A percentile compares a stretch with the other conserved stretches of the same genome.
These are phyloP conservation scores for Blera fallax DNA, from an alignment of 2,888 invertebrate species.

Conservation along the genomic window DNA sequence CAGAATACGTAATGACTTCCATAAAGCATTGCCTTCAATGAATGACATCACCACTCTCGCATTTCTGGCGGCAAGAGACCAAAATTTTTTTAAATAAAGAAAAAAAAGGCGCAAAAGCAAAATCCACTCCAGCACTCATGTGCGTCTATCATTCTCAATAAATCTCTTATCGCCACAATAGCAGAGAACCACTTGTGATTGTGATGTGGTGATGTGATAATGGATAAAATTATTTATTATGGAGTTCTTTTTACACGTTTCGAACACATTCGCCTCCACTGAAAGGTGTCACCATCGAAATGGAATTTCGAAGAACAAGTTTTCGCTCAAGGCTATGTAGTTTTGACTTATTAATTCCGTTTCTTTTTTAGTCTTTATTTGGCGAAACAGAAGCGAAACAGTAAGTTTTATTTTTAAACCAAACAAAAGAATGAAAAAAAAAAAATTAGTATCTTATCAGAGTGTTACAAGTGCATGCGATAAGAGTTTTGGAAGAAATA, in stretches of 20 bases:
- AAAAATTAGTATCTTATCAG: not conserved
- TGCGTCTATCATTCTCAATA: not conserved
- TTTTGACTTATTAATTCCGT: not conserved
- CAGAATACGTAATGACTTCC: not conserved
- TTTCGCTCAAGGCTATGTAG: conserved; percentile 3
- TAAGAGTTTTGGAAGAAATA: not conserved
- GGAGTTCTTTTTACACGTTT: not conserved
- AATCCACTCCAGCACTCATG: not conserved
- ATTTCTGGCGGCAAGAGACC: not conserved
- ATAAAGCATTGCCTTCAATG: not conserved
- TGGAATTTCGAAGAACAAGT: conserved; percentile 5
- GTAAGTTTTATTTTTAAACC: not conserved
- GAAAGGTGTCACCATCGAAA: conserved; percentile 12
- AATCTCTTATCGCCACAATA: not conserved
- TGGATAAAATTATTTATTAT: not conserved
- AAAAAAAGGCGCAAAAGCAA: not conserved
- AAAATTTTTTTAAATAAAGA: not conserved
- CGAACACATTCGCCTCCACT: not conserved
- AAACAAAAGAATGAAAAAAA: too few species aligned
- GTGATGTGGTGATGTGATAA: conserved; percentile 4
- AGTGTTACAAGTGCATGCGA: not conserved
- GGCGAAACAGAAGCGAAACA: not conserved
- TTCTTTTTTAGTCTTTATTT: not conserved
- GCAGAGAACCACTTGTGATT: not conserved
- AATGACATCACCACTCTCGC: not conserved